These are phyloP conservation scores for Periophthalmus modestus DNA, from an alignment of 2,113 vertebrate genomes.

Conservation along the genomic window DNA sequence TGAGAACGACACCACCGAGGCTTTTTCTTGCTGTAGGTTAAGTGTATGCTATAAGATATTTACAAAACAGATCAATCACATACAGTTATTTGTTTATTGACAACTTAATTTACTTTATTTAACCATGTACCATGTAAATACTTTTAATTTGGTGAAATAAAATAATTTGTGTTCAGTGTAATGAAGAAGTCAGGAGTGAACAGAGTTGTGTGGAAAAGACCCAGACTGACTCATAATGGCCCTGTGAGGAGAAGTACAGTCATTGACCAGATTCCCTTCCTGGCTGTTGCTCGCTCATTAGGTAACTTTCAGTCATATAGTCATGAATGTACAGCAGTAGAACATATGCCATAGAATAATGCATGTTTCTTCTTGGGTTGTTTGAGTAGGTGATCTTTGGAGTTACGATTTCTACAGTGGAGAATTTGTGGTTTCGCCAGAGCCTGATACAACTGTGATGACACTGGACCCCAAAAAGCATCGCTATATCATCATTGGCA, in stretches of 20 bases:
- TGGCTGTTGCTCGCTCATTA: constrained; percentile 92
- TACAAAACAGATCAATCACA: background rate
- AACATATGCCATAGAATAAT: background rate
- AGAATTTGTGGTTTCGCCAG: constrained; percentile 96
- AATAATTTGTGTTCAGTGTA: constrained; percentile 77
- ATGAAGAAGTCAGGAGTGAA: constrained; percentile 99
- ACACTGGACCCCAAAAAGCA: constrained; percentile 90
- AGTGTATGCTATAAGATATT: too few relatives aligned
- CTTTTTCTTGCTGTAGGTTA: background rate
- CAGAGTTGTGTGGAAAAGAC: constrained; percentile 97
- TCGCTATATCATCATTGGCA: constrained; percentile 95
- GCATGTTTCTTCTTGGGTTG: background rate
- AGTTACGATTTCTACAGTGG: constrained; percentile 99
- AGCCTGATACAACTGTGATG: constrained; percentile 94
- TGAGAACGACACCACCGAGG: background rate
- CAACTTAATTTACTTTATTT: background rate
- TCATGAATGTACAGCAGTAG: background rate
- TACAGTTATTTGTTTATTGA: background rate
- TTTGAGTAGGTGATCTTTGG: constrained; percentile 89
- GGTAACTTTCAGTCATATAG: constrained; percentile 50
- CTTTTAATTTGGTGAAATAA: background rate
- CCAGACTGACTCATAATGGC: constrained; percentile 91
- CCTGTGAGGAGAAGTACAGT: constrained; percentile 96
- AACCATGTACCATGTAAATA: background rate
- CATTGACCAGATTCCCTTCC: constrained; percentile 97